Conservation (phyloP, 2,888 invertebrate species). For the Pyrocoelia pectoralis region DNA sequence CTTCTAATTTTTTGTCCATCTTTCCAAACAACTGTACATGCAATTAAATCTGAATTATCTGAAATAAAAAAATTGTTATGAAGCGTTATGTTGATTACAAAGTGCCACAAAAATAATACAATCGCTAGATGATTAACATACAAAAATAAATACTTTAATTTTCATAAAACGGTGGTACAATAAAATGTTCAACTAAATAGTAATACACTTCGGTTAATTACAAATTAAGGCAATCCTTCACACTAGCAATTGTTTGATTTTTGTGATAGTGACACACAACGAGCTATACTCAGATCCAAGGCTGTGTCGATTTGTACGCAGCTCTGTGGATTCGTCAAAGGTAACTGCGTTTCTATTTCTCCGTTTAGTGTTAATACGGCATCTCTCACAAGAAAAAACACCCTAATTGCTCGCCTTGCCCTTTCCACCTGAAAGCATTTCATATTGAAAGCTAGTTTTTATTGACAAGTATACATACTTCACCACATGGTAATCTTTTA, state of each 20-base stretch:
- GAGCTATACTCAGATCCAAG: slow-evolving; percentile 87
- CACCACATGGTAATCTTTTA: slow-evolving; percentile 94
- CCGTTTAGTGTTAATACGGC: slow-evolving; percentile 81
- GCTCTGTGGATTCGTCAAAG: slow-evolving; percentile 85
- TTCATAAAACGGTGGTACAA: neutral
- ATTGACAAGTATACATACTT: slow-evolving; percentile 68
- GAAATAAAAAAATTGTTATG: slow-evolving; percentile 51
- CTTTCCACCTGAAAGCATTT: slow-evolving; percentile 73
- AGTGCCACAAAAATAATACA: slow-evolving; percentile 46
- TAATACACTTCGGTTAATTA: neutral
- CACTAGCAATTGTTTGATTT: slow-evolving; percentile 55
- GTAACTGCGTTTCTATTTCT: slow-evolving; percentile 86
- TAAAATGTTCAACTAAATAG: neutral
- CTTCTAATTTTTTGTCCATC: slow-evolving; percentile 88
- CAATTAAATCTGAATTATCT: slow-evolving; percentile 98
- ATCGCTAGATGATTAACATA: slow-evolving; percentile 42
- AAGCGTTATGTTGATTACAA: slow-evolving; percentile 33
- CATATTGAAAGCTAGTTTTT: neutral
- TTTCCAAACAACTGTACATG: slow-evolving; percentile 91
- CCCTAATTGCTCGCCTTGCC: slow-evolving; percentile 88
- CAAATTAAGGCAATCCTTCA: slow-evolving; percentile 9
- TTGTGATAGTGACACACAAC: slow-evolving; percentile 58
- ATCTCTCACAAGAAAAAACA: slow-evolving; percentile 88
- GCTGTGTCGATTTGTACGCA: slow-evolving; percentile 94
- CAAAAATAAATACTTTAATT: neutral